Evolutionary conservation across 2,888 invertebrate genomes (phyloP).

Genomic region (Resseliella maxima): DNA sequence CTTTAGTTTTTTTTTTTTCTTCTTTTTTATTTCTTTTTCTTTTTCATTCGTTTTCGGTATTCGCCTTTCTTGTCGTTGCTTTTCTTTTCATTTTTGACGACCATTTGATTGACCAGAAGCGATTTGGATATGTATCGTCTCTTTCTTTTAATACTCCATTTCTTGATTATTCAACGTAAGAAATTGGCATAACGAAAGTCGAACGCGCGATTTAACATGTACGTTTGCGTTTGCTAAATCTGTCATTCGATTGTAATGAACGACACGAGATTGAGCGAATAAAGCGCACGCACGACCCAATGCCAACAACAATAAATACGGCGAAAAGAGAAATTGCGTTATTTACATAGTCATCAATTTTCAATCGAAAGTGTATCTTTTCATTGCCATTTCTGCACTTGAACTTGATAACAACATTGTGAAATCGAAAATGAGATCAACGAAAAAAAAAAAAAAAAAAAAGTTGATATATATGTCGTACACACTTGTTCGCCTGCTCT

Average conservation of each 20-base stretch:
- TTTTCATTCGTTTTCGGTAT: too few relatives aligned
- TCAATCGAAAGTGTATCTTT: conserved; percentile 43
- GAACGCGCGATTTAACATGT: background rate
- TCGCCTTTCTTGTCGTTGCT: too few relatives aligned
- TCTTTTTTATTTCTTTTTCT: too few relatives aligned
- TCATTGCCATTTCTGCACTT: conserved; percentile 53
- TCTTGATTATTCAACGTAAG: too few relatives aligned
- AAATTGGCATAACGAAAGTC: background rate
- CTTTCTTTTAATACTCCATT: background rate
- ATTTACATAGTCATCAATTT: conserved; percentile 28
- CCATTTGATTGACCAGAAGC: background rate
- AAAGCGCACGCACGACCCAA: background rate
- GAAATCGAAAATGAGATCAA: conserved; percentile 8
- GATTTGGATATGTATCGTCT: background rate
- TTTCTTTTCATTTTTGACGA: too few relatives aligned
- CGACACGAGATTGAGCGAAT: background rate
- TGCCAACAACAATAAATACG: background rate
- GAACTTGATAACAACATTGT: conserved; percentile 48
- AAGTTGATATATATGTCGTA: too few relatives aligned
- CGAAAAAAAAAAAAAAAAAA: too few relatives aligned
- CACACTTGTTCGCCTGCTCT: too few relatives aligned
- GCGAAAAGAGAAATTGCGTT: conserved; percentile 53
- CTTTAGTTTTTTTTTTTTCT: background rate
- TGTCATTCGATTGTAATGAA: background rate
- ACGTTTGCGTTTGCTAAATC: background rate